A percentile compares a stretch with the other conserved stretches of the same genome.
These are phyloP conservation scores for Hyles lineata DNA, from an alignment of 2,888 invertebrate genomes.

Conservation along the genomic window DNA sequence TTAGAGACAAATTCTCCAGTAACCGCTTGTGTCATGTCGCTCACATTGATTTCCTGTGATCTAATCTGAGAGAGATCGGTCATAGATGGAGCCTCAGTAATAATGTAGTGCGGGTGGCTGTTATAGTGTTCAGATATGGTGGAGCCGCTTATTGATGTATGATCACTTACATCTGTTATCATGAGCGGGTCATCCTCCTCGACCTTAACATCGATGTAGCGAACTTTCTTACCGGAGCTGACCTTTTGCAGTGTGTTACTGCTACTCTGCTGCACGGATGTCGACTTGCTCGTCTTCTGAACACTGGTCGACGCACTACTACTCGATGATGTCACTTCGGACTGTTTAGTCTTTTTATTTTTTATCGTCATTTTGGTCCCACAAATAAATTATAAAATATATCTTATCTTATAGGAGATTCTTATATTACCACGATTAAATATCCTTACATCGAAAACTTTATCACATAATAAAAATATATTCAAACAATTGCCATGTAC, in stretches of 20 bases:
- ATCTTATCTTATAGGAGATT: constrained; percentile 60
- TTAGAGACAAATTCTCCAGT: constrained; percentile 77
- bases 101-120: constrained; percentile 82
- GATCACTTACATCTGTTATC: constrained; percentile 81
- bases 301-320: constrained; percentile 78
- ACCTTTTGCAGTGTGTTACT: constrained; percentile 76
- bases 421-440: constrained; percentile 69
- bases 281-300: constrained; percentile 75
- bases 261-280: constrained; percentile 73
- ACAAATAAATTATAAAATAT: constrained; percentile 59
- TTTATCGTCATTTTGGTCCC: constrained; percentile 82
- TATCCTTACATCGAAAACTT: constrained; percentile 56
- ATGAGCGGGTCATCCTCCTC: constrained; percentile 83
- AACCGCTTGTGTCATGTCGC: constrained; percentile 76
- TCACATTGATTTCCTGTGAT: constrained; percentile 69
- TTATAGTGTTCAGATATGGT: constrained; percentile 80
- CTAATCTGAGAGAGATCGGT: constrained; percentile 76
- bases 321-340: constrained; percentile 71
- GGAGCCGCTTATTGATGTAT: constrained; percentile 78
- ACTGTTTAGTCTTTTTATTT: constrained; percentile 84
- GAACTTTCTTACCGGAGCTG: constrained; percentile 79
- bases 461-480: constrained; percentile 67
- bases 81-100: constrained; percentile 81
- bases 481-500: constrained; percentile 77
- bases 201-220: constrained; percentile 82